Evolutionary conservation across 2,888 invertebrate genomes (phyloP).

Genomic region (Biston stratarius): DNA sequence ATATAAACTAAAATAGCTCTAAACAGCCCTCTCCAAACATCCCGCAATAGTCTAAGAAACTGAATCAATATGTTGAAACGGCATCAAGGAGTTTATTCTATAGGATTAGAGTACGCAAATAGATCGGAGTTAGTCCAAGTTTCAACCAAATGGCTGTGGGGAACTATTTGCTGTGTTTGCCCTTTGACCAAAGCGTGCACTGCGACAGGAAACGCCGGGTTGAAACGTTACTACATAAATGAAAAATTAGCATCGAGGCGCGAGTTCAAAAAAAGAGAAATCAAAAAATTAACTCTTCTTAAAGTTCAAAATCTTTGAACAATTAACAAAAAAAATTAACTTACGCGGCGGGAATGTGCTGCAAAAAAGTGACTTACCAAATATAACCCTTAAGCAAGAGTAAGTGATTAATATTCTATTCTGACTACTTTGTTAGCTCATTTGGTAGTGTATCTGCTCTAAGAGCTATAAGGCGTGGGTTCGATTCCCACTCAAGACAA

Average conservation of each 20-base stretch:
- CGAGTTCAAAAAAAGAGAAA: too few species aligned
- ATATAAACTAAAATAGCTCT: constrained; percentile 22
- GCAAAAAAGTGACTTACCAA: too few species aligned
- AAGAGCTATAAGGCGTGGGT: too few species aligned
- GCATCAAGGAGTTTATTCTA: constrained; percentile 42
- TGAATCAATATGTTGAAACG: constrained; percentile 45
- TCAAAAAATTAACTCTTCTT: too few species aligned
- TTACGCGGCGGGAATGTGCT: too few species aligned
- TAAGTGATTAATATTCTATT: too few species aligned
- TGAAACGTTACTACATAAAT: neutral
- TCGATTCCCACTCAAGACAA: too few species aligned
- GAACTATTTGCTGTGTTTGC: constrained; percentile 64
- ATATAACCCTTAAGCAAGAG: too few species aligned
- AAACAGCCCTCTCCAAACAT: constrained; percentile 30
- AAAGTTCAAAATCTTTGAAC: too few species aligned
- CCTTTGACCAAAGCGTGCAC: constrained; percentile 65
- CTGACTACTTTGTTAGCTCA: too few species aligned
- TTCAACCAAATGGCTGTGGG: constrained; percentile 59
- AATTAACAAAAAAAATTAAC: too few species aligned
- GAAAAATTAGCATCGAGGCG: neutral
- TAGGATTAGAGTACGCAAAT: constrained; percentile 63
- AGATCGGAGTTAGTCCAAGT: constrained; percentile 57
- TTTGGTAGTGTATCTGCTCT: too few species aligned
- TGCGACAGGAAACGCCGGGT: constrained; percentile 36
- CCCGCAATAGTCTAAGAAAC: constrained; percentile 40